phyloP scores from a whole-genome alignment of 2,113 vertebrate genomes.

The Pogona vitticeps region DNA sequence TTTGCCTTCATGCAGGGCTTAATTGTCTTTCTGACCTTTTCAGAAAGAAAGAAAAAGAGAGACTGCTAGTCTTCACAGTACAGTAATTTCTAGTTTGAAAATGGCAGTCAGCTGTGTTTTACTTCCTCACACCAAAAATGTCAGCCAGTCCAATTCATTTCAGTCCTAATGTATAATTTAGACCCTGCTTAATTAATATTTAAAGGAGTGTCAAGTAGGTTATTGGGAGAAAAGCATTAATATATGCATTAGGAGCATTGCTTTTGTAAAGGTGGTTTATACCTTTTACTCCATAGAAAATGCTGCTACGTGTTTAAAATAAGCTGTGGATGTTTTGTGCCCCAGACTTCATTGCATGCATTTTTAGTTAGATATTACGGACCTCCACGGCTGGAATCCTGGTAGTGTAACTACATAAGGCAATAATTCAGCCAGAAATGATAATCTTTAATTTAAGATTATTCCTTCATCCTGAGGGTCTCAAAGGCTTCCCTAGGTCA shows the following conservation, averaged over 20 bases:
- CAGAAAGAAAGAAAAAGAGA: background rate
- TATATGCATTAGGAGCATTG: background rate
- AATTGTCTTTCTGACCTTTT: constrained; percentile 20
- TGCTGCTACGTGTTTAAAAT: background rate
- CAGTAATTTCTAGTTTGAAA: background rate
- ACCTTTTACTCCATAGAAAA: background rate
- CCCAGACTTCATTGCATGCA: background rate
- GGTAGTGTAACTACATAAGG: too few relatives aligned
- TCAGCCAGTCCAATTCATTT: constrained; percentile 1
- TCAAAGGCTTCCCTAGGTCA: too few relatives aligned
- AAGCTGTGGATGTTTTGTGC: background rate
- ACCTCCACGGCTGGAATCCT: too few relatives aligned
- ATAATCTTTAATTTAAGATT: background rate
- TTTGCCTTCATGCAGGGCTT: background rate
- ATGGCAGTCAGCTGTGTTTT: background rate
- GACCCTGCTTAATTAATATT: constrained; percentile 35
- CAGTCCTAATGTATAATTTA: constrained; percentile 33
- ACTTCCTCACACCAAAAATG: background rate
- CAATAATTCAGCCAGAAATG: too few relatives aligned
- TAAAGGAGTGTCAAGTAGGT: background rate
- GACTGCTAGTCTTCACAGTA: background rate
- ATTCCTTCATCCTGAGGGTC: background rate
- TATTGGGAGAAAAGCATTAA: constrained; percentile 30
- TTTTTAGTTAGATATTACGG: background rate
- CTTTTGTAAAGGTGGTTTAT: background rate